Evolutionary conservation across 2,888 invertebrate genomes (phyloP), one percentile per base, ranked within the genome.

Genomic region (Lacanobia oleracea): DNA sequence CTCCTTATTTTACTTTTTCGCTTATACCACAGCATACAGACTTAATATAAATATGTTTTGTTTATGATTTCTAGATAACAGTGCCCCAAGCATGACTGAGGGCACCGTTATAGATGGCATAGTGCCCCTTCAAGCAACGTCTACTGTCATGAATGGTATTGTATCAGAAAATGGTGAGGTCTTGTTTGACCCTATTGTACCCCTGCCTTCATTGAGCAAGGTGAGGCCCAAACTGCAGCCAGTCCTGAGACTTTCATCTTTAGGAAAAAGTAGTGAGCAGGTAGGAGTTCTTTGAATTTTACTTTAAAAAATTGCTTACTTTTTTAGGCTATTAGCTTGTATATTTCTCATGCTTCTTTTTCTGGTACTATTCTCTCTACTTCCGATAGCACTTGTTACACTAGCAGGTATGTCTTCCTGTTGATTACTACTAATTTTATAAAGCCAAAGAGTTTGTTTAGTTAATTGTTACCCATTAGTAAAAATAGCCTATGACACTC

Each of bases 141-240:
- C 84, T 3, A 90, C 81, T 75, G 88, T 95, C 50, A 95, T 94
- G 67, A 94, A 91, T 90, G 94, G 94, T 70, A 94, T 95, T 8
- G 95, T 94, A 88, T 94, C 95, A 12, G 95, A 95, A 77, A 93
- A 93, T 90, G 95, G 93, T 37, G 93, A 95, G 88, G 94, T 94
- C 2, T 85, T 94, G 10, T 96, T 96, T 89, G 96, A 96, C 72
- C 96, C 96, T 0, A 96, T 96, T 63, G 92, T 96, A 12, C 96
- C 96, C 5, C 89, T 96, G 62, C 97, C 96, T 10, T 96, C 96
- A 1, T 96, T 97, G 0, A 95, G 94, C 75, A 98, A 98, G 93
- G 97, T 97, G 63, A 95, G 98, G 4, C 96, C 97, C 1, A 97
- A 97, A 77, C 97, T 98, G 51, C 96, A 97, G 53, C 97, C 98